A percentile compares a stretch with the other conserved stretches of the same genome.
Conservation (phyloP, 2,888 invertebrate species). For the Pharmacophagus antenor region DNA sequence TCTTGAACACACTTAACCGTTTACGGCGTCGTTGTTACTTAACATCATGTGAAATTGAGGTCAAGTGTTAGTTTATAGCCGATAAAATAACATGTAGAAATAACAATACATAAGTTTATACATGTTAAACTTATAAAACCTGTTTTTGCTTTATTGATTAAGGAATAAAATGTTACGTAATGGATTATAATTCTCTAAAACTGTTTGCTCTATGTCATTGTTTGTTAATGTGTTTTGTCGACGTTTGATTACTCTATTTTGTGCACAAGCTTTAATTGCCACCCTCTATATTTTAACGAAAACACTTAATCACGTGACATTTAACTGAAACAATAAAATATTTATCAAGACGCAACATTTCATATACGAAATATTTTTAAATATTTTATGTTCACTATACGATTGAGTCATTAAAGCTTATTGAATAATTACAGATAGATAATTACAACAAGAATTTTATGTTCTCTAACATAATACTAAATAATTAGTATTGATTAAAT, state of each 20-base stretch:
- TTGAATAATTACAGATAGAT: too few species aligned
- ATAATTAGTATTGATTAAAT: too few species aligned
- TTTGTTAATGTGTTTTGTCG: slow-evolving; percentile 2
- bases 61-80: too few species aligned
- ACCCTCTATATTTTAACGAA: not conserved
- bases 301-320: slow-evolving; percentile 1
- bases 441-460: too few species aligned
- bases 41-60: too few species aligned
- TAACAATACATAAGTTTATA: too few species aligned
- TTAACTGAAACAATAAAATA: not conserved
- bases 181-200: not conserved
- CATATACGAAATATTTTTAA: not conserved
- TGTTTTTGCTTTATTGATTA: not conserved
- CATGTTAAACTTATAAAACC: not conserved
- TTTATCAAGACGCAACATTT: too few species aligned
- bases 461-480: too few species aligned
- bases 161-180: not conserved
- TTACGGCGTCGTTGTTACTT: too few species aligned
- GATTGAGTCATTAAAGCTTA: not conserved
- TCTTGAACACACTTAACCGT: too few species aligned
- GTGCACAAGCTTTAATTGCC: not conserved
- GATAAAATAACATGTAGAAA: too few species aligned
- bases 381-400: not conserved
- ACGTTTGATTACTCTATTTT: not conserved
- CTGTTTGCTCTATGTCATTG: not conserved